Conservation (phyloP, 2,113 vertebrate genomes). For the Aptenodytes patagonicus region DNA sequence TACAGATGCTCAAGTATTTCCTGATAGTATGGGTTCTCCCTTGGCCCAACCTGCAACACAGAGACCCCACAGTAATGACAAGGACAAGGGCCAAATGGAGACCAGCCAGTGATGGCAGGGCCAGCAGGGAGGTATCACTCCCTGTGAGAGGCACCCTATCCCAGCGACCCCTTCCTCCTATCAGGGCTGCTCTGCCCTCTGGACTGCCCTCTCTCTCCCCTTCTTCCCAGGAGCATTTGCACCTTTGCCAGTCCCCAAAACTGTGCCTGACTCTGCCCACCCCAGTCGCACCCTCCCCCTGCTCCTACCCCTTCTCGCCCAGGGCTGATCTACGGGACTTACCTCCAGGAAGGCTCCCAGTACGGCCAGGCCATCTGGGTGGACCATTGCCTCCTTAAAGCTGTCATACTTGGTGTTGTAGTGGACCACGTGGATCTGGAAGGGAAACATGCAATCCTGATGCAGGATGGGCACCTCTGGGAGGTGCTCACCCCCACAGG, state of each 20-base stretch:
- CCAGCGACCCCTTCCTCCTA: neutral
- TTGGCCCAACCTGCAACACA: conserved; percentile 70
- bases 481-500: neutral
- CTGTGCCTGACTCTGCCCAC: neutral
- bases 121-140: neutral
- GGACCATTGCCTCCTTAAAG: conserved; percentile 37
- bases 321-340: neutral
- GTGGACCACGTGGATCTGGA: conserved; percentile 78
- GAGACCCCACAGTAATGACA: neutral
- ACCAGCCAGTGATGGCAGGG: fast-evolving
- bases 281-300: neutral
- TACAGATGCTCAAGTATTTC: conserved; percentile 64
- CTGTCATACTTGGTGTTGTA: conserved; percentile 66
- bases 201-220: neutral
- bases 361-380: conserved; percentile 73
- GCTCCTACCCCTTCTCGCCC: neutral
- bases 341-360: conserved; percentile 77
- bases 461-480: neutral
- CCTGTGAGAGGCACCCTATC: neutral
- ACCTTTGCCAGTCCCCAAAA: neutral
- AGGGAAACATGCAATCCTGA: neutral
- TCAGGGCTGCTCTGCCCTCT: neutral
- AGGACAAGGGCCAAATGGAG: fast-evolving
- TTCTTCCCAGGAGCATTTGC: neutral
- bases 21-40: conserved; percentile 70